phyloP scores from a whole-genome alignment of 2,888 invertebrate genomes.

The Tachina lurida region DNA sequence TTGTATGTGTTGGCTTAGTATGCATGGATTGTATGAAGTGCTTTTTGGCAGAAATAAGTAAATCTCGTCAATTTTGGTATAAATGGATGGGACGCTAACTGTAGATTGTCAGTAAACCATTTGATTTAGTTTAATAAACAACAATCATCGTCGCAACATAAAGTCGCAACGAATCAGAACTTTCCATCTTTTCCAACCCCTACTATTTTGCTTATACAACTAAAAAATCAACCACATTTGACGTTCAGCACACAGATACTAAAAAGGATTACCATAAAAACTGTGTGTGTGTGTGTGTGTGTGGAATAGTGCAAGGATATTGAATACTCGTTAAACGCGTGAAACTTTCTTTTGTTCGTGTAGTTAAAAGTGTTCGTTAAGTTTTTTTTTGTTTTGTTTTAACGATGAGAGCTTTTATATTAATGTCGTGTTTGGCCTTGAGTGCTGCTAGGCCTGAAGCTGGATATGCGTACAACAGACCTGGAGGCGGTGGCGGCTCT shows the following conservation, averaged over 20 bases:
- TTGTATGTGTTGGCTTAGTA: constrained; percentile 41
- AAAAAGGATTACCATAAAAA: constrained; percentile 67
- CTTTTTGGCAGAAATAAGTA: constrained; percentile 64
- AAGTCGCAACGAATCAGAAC: constrained; percentile 73
- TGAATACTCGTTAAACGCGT: constrained; percentile 48
- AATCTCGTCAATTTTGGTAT: constrained; percentile 82
- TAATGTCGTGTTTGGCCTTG: constrained; percentile 83
- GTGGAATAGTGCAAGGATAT: constrained; percentile 53
- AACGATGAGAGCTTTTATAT: constrained; percentile 82
- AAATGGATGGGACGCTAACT: constrained; percentile 82
- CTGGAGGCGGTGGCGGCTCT: constrained; percentile 81
- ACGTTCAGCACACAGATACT: constrained; percentile 61
- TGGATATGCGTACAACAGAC: constrained; percentile 83
- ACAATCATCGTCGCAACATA: constrained; percentile 77
- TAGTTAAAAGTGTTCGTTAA: constrained; percentile 37
- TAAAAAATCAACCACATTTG: constrained; percentile 65
- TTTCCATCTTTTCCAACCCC: constrained; percentile 76
- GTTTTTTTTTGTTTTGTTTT: constrained; percentile 30
- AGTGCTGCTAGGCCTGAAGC: constrained; percentile 83
- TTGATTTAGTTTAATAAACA: constrained; percentile 82
- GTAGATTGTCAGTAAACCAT: constrained; percentile 83
- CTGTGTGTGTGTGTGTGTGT: constrained; percentile 29
- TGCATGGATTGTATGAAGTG: constrained; percentile 65
- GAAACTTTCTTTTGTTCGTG: constrained; percentile 45
- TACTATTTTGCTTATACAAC: constrained; percentile 72